Conservation (phyloP, 2,797 vertebrate species). For the Falco berigora region DNA sequence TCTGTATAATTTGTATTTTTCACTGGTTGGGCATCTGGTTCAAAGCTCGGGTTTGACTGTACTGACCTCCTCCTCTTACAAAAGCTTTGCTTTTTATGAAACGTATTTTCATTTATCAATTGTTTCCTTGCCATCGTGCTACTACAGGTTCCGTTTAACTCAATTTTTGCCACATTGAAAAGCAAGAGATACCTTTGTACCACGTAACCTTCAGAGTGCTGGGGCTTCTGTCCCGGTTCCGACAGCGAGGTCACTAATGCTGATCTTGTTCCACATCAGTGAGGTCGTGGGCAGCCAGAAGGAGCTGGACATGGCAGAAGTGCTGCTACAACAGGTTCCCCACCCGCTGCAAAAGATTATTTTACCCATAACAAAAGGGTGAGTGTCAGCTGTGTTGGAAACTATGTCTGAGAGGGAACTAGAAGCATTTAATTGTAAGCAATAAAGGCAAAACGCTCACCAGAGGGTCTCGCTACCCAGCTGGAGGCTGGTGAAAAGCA, state of each 20-base stretch:
- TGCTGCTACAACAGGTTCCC: conserved; percentile 11
- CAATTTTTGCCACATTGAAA: not conserved
- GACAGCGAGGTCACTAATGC: not conserved
- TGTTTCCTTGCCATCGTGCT: accelerated
- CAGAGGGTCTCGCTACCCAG: accelerated
- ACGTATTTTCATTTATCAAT: accelerated
- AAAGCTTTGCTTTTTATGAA: not conserved
- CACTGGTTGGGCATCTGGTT: not conserved
- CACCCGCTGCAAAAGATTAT: not conserved
- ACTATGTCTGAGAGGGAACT: not conserved
- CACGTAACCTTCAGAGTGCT: accelerated
- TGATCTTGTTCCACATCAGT: not conserved
- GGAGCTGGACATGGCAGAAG: not conserved
- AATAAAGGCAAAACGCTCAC: accelerated
- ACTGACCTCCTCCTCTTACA: not conserved
- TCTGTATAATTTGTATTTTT: not conserved
- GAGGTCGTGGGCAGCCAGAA: not conserved
- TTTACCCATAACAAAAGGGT: not conserved
- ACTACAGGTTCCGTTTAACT: not conserved
- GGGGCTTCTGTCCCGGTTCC: not conserved
- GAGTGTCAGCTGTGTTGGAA: not conserved
- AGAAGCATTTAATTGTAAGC: accelerated
- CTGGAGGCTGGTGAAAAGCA: not conserved
- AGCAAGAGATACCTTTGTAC: not conserved
- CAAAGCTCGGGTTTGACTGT: not conserved